Percentiles rank a stretch among this genome's conserved stretches.
phyloP scores from a whole-genome alignment of 2,888 invertebrate species.

The Pedicia rivosa region DNA sequence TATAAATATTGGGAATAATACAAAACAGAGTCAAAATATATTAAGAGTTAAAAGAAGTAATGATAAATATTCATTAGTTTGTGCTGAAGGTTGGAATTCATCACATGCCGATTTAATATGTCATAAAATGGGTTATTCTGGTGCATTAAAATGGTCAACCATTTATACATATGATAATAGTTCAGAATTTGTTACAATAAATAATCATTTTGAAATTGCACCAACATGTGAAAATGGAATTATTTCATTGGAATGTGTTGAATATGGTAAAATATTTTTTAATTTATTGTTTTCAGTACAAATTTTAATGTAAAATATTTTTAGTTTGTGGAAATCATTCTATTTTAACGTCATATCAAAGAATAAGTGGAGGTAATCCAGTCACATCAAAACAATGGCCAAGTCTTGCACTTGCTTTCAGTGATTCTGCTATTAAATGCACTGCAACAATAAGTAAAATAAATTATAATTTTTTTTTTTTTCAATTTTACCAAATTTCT shows the following conservation, averaged over 20 bases:
- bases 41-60: constrained; percentile 12
- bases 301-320: not conserved
- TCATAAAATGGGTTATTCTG: constrained; percentile 35
- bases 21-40: constrained; percentile 7
- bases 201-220: constrained; percentile 31
- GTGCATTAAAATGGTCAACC: constrained; percentile 21
- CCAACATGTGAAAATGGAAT: constrained; percentile 30
- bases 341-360: constrained; percentile 9
- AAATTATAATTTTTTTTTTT: no score
- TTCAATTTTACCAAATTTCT: no score
- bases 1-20: constrained; percentile 2
- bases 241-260: constrained; percentile 38
- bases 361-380: constrained; percentile 11
- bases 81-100: constrained; percentile 37
- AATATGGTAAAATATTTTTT: constrained; percentile 30
- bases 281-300: not conserved
- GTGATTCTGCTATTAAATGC: constrained; percentile 31
- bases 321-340: constrained; percentile 11
- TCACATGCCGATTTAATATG: constrained; percentile 38
- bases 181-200: constrained; percentile 20
- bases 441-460: constrained; percentile 25
- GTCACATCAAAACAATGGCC: constrained; percentile 30
- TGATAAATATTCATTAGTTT: constrained; percentile 23
- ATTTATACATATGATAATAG: constrained; percentile 10
- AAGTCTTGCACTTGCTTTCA: constrained; percentile 34